A percentile compares a stretch with the other conserved stretches of the same genome.
These are phyloP conservation scores for Alcedo atthis DNA, from an alignment of 2,797 vertebrate species.

Conservation along the genomic window DNA sequence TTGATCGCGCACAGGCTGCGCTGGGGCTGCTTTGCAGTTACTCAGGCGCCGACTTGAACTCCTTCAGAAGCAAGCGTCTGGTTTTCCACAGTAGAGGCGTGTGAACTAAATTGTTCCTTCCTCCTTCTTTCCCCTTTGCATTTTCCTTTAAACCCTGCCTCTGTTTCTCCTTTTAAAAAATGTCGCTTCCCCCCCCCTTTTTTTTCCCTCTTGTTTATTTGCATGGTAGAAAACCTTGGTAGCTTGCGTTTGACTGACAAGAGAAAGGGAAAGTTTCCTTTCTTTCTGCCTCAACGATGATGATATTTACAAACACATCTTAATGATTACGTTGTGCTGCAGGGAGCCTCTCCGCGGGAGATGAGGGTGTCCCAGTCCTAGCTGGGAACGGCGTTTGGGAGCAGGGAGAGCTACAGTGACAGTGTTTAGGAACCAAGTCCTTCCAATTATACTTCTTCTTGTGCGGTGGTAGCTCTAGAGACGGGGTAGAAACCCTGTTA, in stretches of 20 bases:
- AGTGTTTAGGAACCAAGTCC: not conserved
- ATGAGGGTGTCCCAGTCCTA: not conserved
- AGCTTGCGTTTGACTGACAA: not conserved
- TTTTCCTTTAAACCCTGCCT: not conserved
- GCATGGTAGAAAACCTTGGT: not conserved
- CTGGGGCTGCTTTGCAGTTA: not conserved
- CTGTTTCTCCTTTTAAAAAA: not conserved
- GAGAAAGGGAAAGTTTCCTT: not conserved
- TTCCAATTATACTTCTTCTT: rapidly evolving
- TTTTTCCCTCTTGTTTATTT: not conserved
- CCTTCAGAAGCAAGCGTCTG: not conserved
- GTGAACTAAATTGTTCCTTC: not conserved
- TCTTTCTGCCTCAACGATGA: rapidly evolving
- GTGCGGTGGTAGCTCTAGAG: not conserved
- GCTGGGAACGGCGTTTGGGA: not conserved
- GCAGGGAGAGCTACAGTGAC: not conserved
- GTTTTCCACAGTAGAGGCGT: not conserved
- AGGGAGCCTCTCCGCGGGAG: not conserved
- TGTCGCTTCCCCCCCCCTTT: rapidly evolving
- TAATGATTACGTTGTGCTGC: not conserved
- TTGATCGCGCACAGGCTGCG: not conserved
- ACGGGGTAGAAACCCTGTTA: not conserved
- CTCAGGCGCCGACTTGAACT: not conserved
- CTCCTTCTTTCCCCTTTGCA: not conserved
- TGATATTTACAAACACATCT: not conserved